phyloP scores from a whole-genome alignment of 2,888 invertebrate genomes.

The Eulithis prunata region DNA sequence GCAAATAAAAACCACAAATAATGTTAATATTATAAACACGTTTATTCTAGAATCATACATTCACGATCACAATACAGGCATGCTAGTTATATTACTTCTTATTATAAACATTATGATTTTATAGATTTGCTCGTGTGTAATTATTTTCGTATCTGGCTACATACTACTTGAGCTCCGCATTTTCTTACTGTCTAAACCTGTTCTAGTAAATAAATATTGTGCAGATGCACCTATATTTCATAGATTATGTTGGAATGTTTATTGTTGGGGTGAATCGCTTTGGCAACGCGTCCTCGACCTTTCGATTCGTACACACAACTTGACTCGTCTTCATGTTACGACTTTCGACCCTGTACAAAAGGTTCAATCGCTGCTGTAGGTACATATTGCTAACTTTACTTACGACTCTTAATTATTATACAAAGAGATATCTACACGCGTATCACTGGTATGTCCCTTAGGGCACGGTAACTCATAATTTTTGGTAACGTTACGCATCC shows the following conservation, averaged over 20 bases:
- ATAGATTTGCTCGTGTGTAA: slow-evolving; percentile 33
- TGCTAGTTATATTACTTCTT: slow-evolving; percentile 60
- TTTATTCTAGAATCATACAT: slow-evolving; percentile 72
- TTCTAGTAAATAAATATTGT: slow-evolving; percentile 58
- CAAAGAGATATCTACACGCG: slow-evolving; percentile 76
- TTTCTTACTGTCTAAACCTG: slow-evolving; percentile 26
- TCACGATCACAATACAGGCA: slow-evolving; percentile 65
- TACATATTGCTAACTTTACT: slow-evolving; percentile 38
- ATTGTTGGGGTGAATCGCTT: slow-evolving; percentile 67
- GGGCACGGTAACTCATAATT: slow-evolving; percentile 81
- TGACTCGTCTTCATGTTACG: slow-evolving; percentile 66
- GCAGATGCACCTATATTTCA: slow-evolving; percentile 55
- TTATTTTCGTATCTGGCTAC: slow-evolving; percentile 23
- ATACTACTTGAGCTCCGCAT: slow-evolving; percentile 37
- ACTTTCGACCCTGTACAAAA: slow-evolving; percentile 54
- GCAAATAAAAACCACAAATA: slow-evolving; percentile 67
- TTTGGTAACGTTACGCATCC: slow-evolving; percentile 80
- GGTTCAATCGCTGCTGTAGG: slow-evolving; percentile 41
- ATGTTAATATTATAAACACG: slow-evolving; percentile 73
- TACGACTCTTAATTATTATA: slow-evolving; percentile 55
- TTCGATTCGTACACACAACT: slow-evolving; percentile 55
- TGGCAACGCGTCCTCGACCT: slow-evolving; percentile 76
- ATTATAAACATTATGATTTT: slow-evolving; percentile 40
- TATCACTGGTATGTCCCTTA: slow-evolving; percentile 75
- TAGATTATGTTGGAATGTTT: slow-evolving; percentile 71